phyloP scores from a whole-genome alignment of 2,888 invertebrate genomes.

The Torymus aiolomorphi region DNA sequence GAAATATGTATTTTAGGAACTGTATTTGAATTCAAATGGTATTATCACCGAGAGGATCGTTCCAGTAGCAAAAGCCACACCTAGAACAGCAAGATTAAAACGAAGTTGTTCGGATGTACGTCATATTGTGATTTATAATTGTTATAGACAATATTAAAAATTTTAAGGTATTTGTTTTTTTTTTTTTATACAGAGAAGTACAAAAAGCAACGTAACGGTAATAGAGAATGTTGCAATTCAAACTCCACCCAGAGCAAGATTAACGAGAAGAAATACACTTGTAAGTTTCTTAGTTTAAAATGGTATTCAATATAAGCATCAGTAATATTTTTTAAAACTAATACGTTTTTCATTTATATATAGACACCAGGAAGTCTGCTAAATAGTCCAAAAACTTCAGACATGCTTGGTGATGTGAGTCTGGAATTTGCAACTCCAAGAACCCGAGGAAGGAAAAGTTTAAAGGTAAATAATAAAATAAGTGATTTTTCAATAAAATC shows the following conservation, averaged over 20 bases:
- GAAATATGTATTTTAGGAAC: constrained; percentile 22
- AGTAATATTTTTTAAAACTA: not conserved
- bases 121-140: too few relatives aligned
- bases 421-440: not conserved
- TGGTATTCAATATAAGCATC: not conserved
- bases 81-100: constrained; percentile 26
- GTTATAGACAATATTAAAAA: too few relatives aligned
- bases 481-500: not conserved
- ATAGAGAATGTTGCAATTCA: not conserved
- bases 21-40: constrained; percentile 49
- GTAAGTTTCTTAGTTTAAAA: constrained; percentile 12
- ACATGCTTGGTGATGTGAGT: not conserved
- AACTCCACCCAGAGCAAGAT: not conserved
- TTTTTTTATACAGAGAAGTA: constrained; percentile 1
- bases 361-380: not conserved
- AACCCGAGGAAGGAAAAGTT: not conserved
- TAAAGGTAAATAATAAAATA: too few relatives aligned
- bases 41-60: constrained; percentile 34
- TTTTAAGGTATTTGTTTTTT: too few relatives aligned
- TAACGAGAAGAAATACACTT: not conserved
- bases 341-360: constrained; percentile 1
- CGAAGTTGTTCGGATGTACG: constrained; percentile 41
- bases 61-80: not conserved
- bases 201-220: not conserved
- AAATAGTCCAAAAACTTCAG: not conserved